Conservation (phyloP, 2,797 vertebrate species). For the Sebastes oblongus region DNA sequence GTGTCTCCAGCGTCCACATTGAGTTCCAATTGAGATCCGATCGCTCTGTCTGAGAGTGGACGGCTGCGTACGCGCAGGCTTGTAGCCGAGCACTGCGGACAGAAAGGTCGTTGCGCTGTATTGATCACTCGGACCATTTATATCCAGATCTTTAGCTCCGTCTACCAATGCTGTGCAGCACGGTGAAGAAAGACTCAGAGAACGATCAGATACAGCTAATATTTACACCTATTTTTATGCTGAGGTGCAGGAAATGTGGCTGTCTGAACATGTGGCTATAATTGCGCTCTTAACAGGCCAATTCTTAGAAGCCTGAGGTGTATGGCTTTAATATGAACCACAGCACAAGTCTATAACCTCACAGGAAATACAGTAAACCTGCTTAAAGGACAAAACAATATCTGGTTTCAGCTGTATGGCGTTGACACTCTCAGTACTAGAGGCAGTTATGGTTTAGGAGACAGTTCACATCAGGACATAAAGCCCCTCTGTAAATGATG, state of each 20-base stretch:
- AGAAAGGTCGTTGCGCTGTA: constrained; percentile 39
- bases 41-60: no score
- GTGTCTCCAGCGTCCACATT: no score
- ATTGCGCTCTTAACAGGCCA: constrained; percentile 15
- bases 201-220: constrained; percentile 1
- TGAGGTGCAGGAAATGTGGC: neutral
- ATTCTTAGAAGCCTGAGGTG: constrained; percentile 28
- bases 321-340: constrained; percentile 25
- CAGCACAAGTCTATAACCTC: constrained; percentile 16
- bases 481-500: constrained; percentile 50
- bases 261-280: constrained; percentile 12
- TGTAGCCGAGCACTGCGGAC: no score
- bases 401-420: constrained; percentile 24
- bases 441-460: constrained; percentile 32
- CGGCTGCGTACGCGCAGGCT: no score
- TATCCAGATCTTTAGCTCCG: constrained; percentile 38
- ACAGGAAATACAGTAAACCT: constrained; percentile 37
- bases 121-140: constrained; percentile 44
- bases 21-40: no score
- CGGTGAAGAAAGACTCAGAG: neutral
- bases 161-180: constrained; percentile 4
- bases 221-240: constrained; percentile 24
- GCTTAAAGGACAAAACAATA: constrained; percentile 25
- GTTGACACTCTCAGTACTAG: neutral
- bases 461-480: constrained; percentile 63